Evolutionary conservation across 1,140 invertebrate genomes (phyloP).

Genomic region (Leptoteleia sp.): DNA sequence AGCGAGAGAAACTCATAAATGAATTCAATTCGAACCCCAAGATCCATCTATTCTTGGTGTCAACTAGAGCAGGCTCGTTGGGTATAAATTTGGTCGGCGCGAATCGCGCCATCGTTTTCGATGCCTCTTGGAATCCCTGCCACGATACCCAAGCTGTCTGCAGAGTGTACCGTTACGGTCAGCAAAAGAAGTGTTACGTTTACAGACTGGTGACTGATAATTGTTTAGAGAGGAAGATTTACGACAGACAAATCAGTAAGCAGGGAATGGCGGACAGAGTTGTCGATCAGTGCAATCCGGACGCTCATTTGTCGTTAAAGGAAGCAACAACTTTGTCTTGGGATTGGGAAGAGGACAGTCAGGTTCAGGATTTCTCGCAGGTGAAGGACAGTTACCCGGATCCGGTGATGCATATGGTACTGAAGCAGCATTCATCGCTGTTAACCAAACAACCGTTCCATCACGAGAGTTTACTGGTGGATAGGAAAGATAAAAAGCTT

Average conservation of each 20-base stretch:
- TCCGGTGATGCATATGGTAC: slow-evolving; percentile 89
- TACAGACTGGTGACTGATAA: slow-evolving; percentile 98
- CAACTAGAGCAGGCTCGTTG: slow-evolving; percentile 96
- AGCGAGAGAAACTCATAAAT: slow-evolving; percentile 97
- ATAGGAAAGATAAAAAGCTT: slow-evolving; percentile 96
- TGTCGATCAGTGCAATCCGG: slow-evolving; percentile 98
- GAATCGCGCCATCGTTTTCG: slow-evolving; percentile 98
- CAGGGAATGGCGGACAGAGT: slow-evolving; percentile 98
- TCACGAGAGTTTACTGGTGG: slow-evolving; percentile 97
- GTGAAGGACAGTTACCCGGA: slow-evolving; percentile 89
- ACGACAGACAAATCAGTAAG: slow-evolving; percentile 98
- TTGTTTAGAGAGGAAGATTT: slow-evolving; percentile 98
- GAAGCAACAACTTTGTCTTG: slow-evolving; percentile 96
- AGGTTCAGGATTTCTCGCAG: slow-evolving; percentile 87
- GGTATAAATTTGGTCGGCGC: slow-evolving; percentile 99
- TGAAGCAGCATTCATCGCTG: slow-evolving; percentile 85
- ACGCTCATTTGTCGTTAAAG: slow-evolving; percentile 96
- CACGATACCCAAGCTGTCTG: slow-evolving; percentile 99
- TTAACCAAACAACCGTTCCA: slow-evolving; percentile 96
- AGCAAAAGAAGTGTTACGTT: slow-evolving; percentile 96
- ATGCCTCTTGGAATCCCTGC: slow-evolving; percentile 99
- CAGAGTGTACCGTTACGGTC: slow-evolving; percentile 97
- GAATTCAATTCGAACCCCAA: slow-evolving; percentile 97
- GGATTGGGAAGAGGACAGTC: slow-evolving; percentile 92
- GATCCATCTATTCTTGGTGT: slow-evolving; percentile 96